Conservation (phyloP, 2,113 vertebrate genomes). For the Himantopus leucocephalus region DNA sequence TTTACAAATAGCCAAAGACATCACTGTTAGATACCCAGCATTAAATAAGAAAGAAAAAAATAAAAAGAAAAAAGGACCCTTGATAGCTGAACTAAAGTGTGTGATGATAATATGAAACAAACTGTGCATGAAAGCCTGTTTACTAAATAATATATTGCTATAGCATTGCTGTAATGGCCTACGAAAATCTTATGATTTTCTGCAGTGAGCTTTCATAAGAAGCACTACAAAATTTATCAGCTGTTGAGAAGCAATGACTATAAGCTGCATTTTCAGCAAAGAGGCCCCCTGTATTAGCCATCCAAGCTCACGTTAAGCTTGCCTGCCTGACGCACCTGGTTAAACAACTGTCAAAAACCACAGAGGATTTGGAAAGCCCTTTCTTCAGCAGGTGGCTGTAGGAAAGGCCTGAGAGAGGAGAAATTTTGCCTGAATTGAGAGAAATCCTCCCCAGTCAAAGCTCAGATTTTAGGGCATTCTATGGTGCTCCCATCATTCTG, state of each 20-base stretch:
- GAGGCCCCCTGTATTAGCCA: background rate
- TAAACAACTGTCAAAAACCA: background rate
- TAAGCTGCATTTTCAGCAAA: background rate
- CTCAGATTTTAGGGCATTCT: background rate
- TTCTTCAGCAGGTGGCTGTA: background rate
- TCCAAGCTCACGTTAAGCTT: fast-evolving
- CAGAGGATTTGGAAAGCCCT: background rate
- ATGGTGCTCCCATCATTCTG: fast-evolving
- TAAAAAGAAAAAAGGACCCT: background rate
- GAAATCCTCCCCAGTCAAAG: background rate
- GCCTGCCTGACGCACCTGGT: background rate
- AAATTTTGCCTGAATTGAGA: background rate
- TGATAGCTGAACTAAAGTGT: background rate
- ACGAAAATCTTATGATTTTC: background rate
- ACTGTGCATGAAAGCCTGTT: background rate
- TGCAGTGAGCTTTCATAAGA: background rate
- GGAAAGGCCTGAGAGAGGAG: background rate
- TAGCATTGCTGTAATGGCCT: background rate
- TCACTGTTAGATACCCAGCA: background rate
- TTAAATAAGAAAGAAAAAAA: background rate
- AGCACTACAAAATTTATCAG: background rate
- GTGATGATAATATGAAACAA: background rate
- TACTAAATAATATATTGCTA: background rate
- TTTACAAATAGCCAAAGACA: background rate
- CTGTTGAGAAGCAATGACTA: background rate